Conservation (phyloP, 2,113 vertebrate species). For the Pluvianellus socialis region DNA sequence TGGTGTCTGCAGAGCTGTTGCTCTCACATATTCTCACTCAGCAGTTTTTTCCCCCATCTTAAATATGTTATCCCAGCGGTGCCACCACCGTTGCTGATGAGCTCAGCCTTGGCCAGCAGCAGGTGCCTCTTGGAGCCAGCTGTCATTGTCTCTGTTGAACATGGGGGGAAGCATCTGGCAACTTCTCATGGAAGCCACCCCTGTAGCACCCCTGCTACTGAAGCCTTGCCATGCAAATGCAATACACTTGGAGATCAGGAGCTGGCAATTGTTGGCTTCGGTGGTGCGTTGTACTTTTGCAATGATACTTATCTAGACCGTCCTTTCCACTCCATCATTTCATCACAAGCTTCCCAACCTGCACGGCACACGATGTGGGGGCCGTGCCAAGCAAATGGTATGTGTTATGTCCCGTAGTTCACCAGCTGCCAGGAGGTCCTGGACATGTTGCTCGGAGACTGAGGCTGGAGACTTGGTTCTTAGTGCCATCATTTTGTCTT, state of each 20-base stretch:
- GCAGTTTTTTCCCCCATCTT: neutral
- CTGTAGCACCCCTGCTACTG: neutral
- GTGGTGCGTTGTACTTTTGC: neutral
- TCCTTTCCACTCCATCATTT: neutral
- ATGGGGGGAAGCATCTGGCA: neutral
- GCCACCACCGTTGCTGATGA: accelerated
- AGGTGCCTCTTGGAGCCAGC: accelerated
- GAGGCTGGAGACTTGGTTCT: neutral
- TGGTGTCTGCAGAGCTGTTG: neutral
- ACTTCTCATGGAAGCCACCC: neutral
- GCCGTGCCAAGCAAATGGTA: accelerated
- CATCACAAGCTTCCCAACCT: neutral
- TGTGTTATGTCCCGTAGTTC: accelerated
- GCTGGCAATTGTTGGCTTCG: neutral
- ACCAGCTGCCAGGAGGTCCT: neutral
- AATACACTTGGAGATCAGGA: neutral
- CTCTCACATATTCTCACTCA: neutral
- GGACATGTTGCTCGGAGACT: accelerated
- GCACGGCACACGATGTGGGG: accelerated
- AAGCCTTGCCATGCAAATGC: neutral
- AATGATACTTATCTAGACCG: accelerated
- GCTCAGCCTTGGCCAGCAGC: accelerated
- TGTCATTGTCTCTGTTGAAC: neutral
- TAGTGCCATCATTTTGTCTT: neutral
- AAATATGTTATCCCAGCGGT: neutral